Evolutionary conservation across 2,113 vertebrate species (phyloP).

Genomic region (Melospiza melodia): DNA sequence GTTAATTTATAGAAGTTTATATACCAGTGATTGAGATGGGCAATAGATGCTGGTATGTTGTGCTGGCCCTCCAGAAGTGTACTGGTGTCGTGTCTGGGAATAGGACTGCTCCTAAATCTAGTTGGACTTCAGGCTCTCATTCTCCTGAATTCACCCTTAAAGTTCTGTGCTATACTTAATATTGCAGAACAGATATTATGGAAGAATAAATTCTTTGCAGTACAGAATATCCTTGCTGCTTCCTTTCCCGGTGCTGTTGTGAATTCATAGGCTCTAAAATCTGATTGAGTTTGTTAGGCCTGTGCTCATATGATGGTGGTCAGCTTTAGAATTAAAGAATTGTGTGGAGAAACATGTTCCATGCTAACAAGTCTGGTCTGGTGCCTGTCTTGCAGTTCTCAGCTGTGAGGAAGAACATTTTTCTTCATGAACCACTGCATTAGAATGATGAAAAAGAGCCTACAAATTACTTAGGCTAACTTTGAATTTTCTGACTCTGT

Average conservation of each 20-base stretch:
- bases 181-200: rapidly evolving
- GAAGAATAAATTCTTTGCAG: background rate
- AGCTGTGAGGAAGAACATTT: background rate
- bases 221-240: background rate
- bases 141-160: background rate
- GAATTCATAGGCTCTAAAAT: background rate
- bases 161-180: background rate
- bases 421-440: background rate
- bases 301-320: background rate
- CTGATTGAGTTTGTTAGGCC: background rate
- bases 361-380: background rate
- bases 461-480: background rate
- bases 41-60: background rate
- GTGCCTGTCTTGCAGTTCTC: background rate
- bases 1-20: background rate
- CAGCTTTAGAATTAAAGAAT: background rate
- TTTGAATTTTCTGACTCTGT: background rate
- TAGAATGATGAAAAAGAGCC: background rate
- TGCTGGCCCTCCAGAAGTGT: background rate
- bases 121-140: background rate
- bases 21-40: constrained; percentile 36
- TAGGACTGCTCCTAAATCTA: background rate
- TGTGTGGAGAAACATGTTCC: background rate
- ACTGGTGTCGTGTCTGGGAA: background rate
- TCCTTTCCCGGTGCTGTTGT: background rate